phyloP scores from a whole-genome alignment of 2,113 vertebrate genomes.

The Paratilapia polleni region DNA sequence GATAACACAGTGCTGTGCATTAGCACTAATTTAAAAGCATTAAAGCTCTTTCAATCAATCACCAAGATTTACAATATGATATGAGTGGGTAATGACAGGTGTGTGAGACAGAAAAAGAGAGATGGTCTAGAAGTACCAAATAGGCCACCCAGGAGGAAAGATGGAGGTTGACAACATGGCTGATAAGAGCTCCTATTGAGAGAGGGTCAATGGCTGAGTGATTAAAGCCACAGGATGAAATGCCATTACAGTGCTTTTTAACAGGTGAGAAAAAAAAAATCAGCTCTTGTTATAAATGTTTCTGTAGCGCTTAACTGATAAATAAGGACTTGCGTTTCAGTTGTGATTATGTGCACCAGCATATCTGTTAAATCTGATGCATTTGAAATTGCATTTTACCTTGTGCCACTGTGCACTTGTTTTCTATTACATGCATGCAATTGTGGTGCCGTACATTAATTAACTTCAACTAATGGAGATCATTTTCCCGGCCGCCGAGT shows the following conservation, averaged over 20 bases:
- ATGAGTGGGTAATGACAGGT: constrained; percentile 59
- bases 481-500: constrained; percentile 41
- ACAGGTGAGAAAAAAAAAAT: constrained; percentile 13
- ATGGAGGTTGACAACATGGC: constrained; percentile 59
- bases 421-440: neutral
- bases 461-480: constrained; percentile 36
- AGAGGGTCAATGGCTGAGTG: constrained; percentile 52
- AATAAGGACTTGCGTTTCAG: neutral
- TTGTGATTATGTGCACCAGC: neutral
- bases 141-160: constrained; percentile 45
- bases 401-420: neutral
- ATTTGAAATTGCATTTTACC: too few relatives aligned
- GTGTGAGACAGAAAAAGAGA: constrained; percentile 28
- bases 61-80: constrained; percentile 32
- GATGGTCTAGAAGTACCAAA: constrained; percentile 49
- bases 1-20: neutral
- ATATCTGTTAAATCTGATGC: neutral
- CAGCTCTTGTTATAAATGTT: neutral
- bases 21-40: constrained; percentile 32
- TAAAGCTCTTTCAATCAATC: constrained; percentile 49
- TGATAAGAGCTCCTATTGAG: constrained; percentile 64
- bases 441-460: constrained; percentile 26
- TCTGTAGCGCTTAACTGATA: neutral
- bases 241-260: constrained; percentile 1
- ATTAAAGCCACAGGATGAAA: constrained; percentile 40